These are phyloP conservation scores for Alfaro cultratus DNA, from an alignment of 2,797 vertebrate species.

Conservation along the genomic window DNA sequence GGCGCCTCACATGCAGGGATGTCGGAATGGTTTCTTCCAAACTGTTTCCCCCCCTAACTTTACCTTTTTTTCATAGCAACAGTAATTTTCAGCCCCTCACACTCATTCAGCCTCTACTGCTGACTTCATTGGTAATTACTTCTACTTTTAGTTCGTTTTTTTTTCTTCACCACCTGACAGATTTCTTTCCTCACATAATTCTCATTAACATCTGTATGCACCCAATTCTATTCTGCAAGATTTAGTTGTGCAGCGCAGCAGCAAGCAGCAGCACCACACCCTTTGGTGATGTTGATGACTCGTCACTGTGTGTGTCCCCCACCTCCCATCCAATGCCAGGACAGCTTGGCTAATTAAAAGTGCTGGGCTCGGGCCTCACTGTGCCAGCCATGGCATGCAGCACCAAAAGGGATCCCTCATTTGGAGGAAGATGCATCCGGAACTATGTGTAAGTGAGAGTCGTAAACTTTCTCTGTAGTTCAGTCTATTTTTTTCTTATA, in stretches of 20 bases:
- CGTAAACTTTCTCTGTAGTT: neutral
- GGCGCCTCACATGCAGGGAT: conserved; percentile 69
- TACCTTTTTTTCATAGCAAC: conserved; percentile 72
- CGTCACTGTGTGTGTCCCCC: conserved; percentile 62
- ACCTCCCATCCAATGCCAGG: conserved; percentile 66
- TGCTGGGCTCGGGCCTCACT: conserved; percentile 63
- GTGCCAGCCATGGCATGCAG: conserved; percentile 69
- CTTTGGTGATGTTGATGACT: conserved; percentile 70
- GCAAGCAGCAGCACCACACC: conserved; percentile 55
- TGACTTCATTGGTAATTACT: conserved; percentile 51
- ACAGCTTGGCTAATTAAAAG: conserved; percentile 70
- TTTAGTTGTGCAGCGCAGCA: conserved; percentile 1
- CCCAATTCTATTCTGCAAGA: neutral
- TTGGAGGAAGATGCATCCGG: conserved; percentile 27
- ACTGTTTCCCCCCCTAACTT: conserved; percentile 73
- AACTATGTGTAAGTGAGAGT: neutral
- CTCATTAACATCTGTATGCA: neutral
- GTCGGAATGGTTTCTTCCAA: conserved; percentile 82
- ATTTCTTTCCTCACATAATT: neutral
- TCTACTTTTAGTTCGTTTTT: neutral
- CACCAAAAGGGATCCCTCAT: conserved; percentile 60
- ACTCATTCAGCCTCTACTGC: conserved; percentile 19
- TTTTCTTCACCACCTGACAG: conserved; percentile 29
- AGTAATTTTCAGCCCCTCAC: conserved; percentile 31
- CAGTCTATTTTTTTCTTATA: neutral